phyloP scores from a whole-genome alignment of 2,113 vertebrate genomes.

The Strix uralensis region DNA sequence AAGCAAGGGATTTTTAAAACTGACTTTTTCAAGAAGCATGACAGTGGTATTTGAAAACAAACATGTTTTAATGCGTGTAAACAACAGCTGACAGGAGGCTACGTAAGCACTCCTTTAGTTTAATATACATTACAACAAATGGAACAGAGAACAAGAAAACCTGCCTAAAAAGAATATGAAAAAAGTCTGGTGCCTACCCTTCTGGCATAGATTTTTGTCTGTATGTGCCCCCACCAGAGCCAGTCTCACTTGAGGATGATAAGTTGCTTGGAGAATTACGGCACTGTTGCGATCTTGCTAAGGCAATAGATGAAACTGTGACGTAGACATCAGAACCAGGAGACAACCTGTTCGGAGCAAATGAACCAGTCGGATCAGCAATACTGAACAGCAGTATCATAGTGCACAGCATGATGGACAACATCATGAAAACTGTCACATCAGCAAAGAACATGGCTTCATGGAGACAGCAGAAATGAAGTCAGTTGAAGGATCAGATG shows the following conservation, averaged over 20 bases:
- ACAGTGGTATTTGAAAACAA: neutral
- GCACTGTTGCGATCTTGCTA: constrained; percentile 86
- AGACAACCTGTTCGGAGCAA: constrained; percentile 79
- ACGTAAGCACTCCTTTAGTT: neutral
- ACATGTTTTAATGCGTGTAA: neutral
- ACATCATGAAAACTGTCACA: neutral
- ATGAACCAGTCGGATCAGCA: constrained; percentile 12
- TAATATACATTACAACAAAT: neutral
- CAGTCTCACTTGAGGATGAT: constrained; percentile 86
- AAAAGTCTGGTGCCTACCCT: constrained; percentile 80
- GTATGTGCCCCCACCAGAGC: constrained; percentile 82
- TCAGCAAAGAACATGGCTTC: neutral
- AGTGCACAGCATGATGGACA: neutral
- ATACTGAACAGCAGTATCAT: neutral
- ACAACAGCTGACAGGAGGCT: neutral
- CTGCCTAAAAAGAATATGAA: neutral
- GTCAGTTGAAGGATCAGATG: constrained; percentile 1
- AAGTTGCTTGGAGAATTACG: constrained; percentile 86
- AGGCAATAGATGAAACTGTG: constrained; percentile 87
- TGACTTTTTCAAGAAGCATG: neutral
- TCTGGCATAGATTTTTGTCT: constrained; percentile 93
- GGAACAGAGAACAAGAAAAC: neutral
- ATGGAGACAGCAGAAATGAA: neutral
- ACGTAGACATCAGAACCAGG: constrained; percentile 92
- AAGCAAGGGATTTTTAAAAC: neutral